phyloP scores from a whole-genome alignment of 2,113 vertebrate species.

The Psilopsiagon aymara region DNA sequence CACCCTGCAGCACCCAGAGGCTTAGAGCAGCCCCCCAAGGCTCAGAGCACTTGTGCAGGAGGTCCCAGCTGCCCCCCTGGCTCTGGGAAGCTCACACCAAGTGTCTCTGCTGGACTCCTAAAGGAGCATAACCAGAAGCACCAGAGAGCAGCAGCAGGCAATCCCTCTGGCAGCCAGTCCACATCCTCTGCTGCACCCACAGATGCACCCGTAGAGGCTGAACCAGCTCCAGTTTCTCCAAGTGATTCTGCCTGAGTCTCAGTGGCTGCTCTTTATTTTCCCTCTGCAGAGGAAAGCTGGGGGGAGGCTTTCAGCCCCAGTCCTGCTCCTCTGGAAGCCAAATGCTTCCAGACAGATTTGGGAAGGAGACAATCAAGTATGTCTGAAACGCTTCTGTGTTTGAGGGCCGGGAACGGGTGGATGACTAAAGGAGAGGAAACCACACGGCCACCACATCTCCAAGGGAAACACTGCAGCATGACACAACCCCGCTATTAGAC shows the following conservation, averaged over 20 bases:
- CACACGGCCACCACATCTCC: not conserved
- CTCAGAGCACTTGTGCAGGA: fast-evolving
- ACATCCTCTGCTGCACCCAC: not conserved
- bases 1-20: fast-evolving
- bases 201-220: not conserved
- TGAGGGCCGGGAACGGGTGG: not conserved
- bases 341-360: not conserved
- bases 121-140: not conserved
- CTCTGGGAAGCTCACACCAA: not conserved
- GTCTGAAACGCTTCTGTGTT: not conserved
- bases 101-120: not conserved
- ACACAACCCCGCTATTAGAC: not conserved
- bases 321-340: not conserved
- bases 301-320: not conserved
- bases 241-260: not conserved
- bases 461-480: not conserved
- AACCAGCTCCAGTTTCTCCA: not conserved
- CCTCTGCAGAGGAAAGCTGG: not conserved
- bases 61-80: too few relatives aligned
- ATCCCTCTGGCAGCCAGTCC: not conserved
- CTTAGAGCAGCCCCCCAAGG: fast-evolving
- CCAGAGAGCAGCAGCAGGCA: fast-evolving
- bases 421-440: not conserved
- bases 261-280: not conserved
- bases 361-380: fast-evolving